These are phyloP conservation scores for Palaemon carinicauda DNA, from an alignment of 1,140 invertebrate species.

Conservation along the genomic window DNA sequence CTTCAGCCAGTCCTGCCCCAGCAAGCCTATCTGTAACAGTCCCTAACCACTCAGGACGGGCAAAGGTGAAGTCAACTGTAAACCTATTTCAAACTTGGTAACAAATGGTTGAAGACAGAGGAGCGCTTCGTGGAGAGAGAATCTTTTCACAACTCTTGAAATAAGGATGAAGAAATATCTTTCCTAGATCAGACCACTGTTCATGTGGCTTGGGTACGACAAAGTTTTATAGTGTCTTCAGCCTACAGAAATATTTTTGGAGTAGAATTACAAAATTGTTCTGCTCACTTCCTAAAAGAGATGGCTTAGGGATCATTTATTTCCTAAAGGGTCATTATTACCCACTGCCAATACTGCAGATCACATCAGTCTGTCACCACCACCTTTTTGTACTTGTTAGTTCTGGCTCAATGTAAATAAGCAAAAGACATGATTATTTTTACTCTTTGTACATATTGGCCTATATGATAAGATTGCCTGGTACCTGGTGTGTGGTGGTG, in stretches of 20 bases:
- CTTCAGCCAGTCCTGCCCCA: constrained; percentile 32
- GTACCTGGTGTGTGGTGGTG: constrained; percentile 33
- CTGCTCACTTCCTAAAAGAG: background rate
- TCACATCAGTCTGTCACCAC: constrained; percentile 32
- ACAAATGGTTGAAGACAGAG: too few relatives aligned
- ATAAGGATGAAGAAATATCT: background rate
- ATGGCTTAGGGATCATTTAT: background rate
- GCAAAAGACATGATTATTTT: constrained; percentile 55
- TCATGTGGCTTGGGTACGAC: too few relatives aligned
- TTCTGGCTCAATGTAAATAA: constrained; percentile 55
- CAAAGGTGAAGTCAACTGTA: constrained; percentile 8
- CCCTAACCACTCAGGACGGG: constrained; percentile 21
- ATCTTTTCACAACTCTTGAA: background rate
- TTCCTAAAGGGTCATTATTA: constrained; percentile 3
- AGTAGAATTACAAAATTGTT: too few relatives aligned
- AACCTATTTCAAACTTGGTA: background rate
- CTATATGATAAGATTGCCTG: constrained; percentile 45
- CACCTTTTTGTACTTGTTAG: constrained; percentile 31
- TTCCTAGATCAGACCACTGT: too few relatives aligned
- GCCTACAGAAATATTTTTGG: too few relatives aligned
- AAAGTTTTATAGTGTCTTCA: too few relatives aligned
- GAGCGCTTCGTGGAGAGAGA: background rate
- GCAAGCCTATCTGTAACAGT: constrained; percentile 28
- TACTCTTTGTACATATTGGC: constrained; percentile 48
- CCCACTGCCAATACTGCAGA: constrained; percentile 3